Percentiles rank a stretch among this genome's conserved stretches.
phyloP scores from a whole-genome alignment of 2,888 invertebrate genomes.

The Dynastes hyllus region DNA sequence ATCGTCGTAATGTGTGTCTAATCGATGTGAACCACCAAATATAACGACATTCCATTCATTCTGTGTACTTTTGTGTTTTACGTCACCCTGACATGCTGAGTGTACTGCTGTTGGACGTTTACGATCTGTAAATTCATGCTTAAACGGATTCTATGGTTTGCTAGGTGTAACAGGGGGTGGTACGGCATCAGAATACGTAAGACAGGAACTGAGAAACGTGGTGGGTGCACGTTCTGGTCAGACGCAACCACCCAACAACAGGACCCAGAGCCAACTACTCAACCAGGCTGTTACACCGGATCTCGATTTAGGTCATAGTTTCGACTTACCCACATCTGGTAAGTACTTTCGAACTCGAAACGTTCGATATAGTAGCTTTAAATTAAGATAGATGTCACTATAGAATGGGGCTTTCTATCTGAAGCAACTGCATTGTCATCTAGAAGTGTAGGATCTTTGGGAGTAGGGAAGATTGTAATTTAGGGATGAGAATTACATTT shows the following conservation, averaged over 20 bases:
- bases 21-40: neutral
- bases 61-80: conserved; percentile 35
- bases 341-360: conserved; percentile 62
- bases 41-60: conserved; percentile 1
- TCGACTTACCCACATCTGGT: conserved; percentile 80
- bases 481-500: neutral
- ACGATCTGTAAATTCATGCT: neutral
- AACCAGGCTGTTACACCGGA: conserved; percentile 72
- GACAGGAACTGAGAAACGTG: conserved; percentile 91
- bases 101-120: conserved; percentile 32
- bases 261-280: conserved; percentile 56
- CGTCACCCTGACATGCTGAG: conserved; percentile 36
- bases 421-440: neutral
- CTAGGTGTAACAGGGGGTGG: conserved; percentile 73
- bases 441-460: neutral
- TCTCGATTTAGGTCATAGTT: conserved; percentile 81
- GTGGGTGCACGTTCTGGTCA: conserved; percentile 85
- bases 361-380: neutral
- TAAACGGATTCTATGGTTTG: neutral
- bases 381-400: neutral
- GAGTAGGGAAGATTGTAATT: neutral
- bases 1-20: conserved; percentile 11
- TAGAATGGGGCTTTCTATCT: conserved; percentile 4
- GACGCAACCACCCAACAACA: conserved; percentile 68
- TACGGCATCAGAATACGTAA: conserved; percentile 87